phyloP scores from a whole-genome alignment of 1,140 invertebrate genomes.

The Heliconius hermathena region DNA sequence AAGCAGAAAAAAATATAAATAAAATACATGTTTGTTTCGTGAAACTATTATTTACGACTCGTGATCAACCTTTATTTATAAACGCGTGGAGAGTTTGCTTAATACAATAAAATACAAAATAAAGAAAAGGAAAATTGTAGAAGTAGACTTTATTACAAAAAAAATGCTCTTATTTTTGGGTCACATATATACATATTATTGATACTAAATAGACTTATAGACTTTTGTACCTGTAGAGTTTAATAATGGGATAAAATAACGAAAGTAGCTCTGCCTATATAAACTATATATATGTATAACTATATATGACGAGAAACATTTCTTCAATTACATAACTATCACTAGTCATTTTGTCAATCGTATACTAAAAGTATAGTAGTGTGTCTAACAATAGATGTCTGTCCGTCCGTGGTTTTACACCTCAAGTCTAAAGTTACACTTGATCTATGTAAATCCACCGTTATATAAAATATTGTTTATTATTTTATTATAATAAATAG shows the following conservation, averaged over 20 bases:
- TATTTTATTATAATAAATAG: background rate
- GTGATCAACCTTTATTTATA: background rate
- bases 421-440: slow-evolving; percentile 3
- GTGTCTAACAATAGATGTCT: slow-evolving; percentile 3
- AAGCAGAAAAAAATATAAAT: background rate
- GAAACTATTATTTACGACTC: background rate
- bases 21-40: background rate
- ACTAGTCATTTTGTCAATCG: too few species aligned
- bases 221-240: too few species aligned
- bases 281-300: background rate
- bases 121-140: background rate
- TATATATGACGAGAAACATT: too few species aligned
- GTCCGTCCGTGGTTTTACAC: slow-evolving; percentile 12
- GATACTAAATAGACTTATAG: too few species aligned
- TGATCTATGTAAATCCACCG: background rate
- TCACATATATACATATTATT: too few species aligned
- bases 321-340: too few species aligned
- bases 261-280: background rate
- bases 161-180: too few species aligned
- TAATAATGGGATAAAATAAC: background rate
- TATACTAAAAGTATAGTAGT: too few species aligned
- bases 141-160: background rate
- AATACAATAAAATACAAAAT: background rate
- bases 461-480: background rate
- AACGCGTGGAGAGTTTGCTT: background rate